phyloP scores from a whole-genome alignment of 2,797 vertebrate genomes.

The Paramormyrops hopkinsi region DNA sequence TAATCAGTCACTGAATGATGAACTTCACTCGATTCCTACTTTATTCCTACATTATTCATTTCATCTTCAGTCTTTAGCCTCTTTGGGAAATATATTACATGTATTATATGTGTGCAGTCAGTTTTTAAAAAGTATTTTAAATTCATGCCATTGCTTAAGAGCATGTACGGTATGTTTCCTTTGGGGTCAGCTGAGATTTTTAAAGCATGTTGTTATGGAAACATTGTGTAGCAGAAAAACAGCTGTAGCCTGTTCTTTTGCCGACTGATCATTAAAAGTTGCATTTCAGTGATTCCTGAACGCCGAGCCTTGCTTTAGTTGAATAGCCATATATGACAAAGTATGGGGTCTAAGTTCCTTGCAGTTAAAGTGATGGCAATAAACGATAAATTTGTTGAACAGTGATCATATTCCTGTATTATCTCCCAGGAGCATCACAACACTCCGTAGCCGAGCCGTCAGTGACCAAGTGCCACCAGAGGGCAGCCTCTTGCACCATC shows the following conservation, averaged over 20 bases:
- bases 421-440: constrained; percentile 71
- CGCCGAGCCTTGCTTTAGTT: background rate
- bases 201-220: background rate
- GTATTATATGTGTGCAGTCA: background rate
- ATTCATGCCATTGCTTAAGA: background rate
- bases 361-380: background rate
- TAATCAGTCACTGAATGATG: constrained; percentile 38
- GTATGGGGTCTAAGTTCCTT: background rate
- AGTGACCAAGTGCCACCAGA: constrained; percentile 57
- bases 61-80: background rate
- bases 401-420: background rate
- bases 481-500: constrained; percentile 79
- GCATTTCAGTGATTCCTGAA: background rate
- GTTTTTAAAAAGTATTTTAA: background rate
- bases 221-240: background rate
- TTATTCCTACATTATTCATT: background rate
- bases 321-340: background rate
- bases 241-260: background rate
- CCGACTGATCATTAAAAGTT: background rate
- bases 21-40: background rate
- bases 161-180: background rate
- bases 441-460: constrained; percentile 72
- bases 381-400: background rate
- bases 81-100: background rate
- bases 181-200: background rate